Percentiles rank a stretch among this genome's conserved stretches.
These are phyloP conservation scores for Cichlasoma orientale DNA, from an alignment of 2,797 vertebrate species.

Conservation along the genomic window DNA sequence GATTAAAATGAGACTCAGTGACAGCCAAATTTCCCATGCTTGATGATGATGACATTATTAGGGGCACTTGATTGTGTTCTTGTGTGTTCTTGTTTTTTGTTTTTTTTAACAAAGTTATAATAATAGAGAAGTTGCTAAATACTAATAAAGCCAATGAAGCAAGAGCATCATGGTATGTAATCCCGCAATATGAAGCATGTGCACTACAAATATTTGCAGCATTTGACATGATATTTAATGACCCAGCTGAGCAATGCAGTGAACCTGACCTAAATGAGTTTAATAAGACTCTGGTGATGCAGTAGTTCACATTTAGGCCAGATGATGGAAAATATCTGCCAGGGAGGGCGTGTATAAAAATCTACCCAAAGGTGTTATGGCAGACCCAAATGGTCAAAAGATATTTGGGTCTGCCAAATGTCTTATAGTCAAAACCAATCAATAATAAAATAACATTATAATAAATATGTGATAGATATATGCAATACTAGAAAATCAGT, in stretches of 20 bases:
- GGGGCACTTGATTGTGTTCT: too few species aligned
- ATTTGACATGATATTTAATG: background rate
- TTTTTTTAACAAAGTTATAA: too few species aligned
- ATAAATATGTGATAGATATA: background rate
- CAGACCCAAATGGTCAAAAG: background rate
- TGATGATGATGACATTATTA: too few species aligned
- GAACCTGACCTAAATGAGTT: background rate
- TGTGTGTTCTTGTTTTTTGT: too few species aligned
- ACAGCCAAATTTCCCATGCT: background rate
- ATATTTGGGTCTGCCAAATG: too few species aligned
- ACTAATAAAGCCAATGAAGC: too few species aligned
- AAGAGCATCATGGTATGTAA: too few species aligned
- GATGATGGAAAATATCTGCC: background rate
- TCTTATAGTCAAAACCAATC: background rate
- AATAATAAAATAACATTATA: background rate
- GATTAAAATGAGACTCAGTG: background rate
- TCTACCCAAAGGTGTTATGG: background rate
- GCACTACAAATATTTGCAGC: background rate
- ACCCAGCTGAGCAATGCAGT: background rate
- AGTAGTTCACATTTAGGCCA: background rate
- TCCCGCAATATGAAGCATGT: too few species aligned
- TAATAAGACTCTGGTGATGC: background rate
- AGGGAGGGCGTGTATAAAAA: background rate
- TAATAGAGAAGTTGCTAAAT: too few species aligned
- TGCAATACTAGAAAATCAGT: background rate